Conservation (phyloP, 2,888 invertebrate genomes). For the Pheosia gnoma region DNA sequence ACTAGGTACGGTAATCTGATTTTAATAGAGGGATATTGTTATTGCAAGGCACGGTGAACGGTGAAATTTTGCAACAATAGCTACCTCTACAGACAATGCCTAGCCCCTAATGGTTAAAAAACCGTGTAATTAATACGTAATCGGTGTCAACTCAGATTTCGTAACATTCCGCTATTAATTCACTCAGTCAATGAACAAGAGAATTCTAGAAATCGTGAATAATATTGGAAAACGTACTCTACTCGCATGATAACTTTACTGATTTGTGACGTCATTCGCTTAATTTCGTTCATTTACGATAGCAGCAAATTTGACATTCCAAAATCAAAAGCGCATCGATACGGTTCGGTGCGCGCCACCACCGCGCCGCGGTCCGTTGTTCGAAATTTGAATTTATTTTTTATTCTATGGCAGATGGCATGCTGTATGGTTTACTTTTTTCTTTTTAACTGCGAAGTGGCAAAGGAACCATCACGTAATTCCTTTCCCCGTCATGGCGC, state of each 20-base stretch:
- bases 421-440: constrained; percentile 17
- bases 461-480: constrained; percentile 13
- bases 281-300: constrained; percentile 21
- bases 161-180: constrained; percentile 32
- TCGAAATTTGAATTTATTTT: constrained; percentile 26
- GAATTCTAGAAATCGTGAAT: constrained; percentile 7
- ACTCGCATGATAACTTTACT: constrained; percentile 10
- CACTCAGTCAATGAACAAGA: constrained; percentile 18
- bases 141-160: constrained; percentile 40
- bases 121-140: constrained; percentile 53
- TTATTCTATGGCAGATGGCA: constrained; percentile 7
- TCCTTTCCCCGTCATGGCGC: constrained; percentile 2
- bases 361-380: constrained; percentile 37
- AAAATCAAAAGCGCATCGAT: constrained; percentile 32
- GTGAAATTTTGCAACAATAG: constrained; percentile 30
- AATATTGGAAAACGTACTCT: constrained; percentile 8
- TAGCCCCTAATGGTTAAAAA: constrained; percentile 24
- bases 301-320: constrained; percentile 28
- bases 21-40: constrained; percentile 25
- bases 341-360: constrained; percentile 38
- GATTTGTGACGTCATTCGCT: constrained; percentile 13
- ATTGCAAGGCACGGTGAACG: constrained; percentile 19
- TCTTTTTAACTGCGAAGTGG: background rate
- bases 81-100: constrained; percentile 28
- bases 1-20: constrained; percentile 16